Percentiles rank a stretch among this genome's conserved stretches.
These are phyloP conservation scores for Piprites chloris DNA, from an alignment of 2,113 vertebrate species.

Conservation along the genomic window DNA sequence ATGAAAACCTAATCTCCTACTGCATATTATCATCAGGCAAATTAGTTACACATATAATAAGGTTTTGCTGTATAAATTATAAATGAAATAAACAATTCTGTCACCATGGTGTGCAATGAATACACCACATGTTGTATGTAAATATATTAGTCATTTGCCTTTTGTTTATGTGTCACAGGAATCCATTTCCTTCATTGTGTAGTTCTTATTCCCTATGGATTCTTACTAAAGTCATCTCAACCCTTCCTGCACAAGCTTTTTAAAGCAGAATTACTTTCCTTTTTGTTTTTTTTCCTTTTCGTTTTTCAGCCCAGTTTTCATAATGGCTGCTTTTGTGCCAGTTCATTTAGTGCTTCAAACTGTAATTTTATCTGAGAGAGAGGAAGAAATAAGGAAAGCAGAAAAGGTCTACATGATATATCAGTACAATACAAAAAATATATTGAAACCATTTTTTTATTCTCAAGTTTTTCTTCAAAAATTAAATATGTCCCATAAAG, in stretches of 20 bases:
- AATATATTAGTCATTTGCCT: conserved; percentile 82
- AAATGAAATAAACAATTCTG: conserved; percentile 82
- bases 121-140: conserved; percentile 81
- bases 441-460: conserved; percentile 74
- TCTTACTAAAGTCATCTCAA: conserved; percentile 66
- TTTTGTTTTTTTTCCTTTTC: conserved; percentile 26
- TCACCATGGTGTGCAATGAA: conserved; percentile 77
- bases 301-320: conserved; percentile 71
- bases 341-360: conserved; percentile 69
- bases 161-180: conserved; percentile 78
- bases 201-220: conserved; percentile 66
- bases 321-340: conserved; percentile 70
- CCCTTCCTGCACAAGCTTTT: conserved; percentile 59
- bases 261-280: conserved; percentile 62
- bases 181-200: conserved; percentile 75
- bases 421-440: conserved; percentile 68
- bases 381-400: conserved; percentile 44
- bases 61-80: conserved; percentile 81
- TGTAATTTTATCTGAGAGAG: conserved; percentile 63
- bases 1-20: conserved; percentile 71
- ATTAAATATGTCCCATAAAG: conserved; percentile 65
- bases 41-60: conserved; percentile 84
- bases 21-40: conserved; percentile 76
- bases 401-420: conserved; percentile 65
- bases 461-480: conserved; percentile 56